Base-by-base conservation (phyloP, 2,797 vertebrate genomes). In the Taeniopygia guttata region DNA sequence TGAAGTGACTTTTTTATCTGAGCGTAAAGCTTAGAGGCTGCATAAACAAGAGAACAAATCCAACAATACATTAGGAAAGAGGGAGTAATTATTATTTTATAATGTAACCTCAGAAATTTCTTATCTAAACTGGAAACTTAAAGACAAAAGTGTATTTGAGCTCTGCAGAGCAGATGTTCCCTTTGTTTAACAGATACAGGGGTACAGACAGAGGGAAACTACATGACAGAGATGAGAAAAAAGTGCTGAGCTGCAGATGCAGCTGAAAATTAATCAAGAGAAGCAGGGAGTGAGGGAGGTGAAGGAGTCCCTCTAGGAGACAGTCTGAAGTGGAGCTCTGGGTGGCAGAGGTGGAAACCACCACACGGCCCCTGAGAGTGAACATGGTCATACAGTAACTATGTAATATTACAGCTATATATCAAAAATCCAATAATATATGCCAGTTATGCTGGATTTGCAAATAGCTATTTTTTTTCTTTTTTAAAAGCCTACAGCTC, bases 11-110 rank as follows among this genome's bases (percentile, higher is more conserved):
- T 40, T 52, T 7, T 62, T 27, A 75, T 27, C 36, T 51, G 48
- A 89, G 19, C 14, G 18, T 72, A 59, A 60, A 92, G 51, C 23
- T 62, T 18, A 22, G 56, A 74, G 18, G 42, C 58, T 90, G 55
- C 45, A 52, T 68, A 81, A 81, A 75, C 16, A 91, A 29, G 32
- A 68, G 51, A 72, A 64, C 70, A 93, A 90, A 94, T 77, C 38
- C 9, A 52, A 30, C 15, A 36, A 25, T 25, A 36, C 4, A 13
- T 64, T 81, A 46, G 12, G 49, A 68, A 91, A n/a, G 15, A 89
- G 19, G 10, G 49, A 49, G 7, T 75, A 77, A 66, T 48, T 84
- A 67, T 34, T 78, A 38, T 80, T 83, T 68, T 59, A 34, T 94
- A 81, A 75, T 15, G 2, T 43, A 66, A 34, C 11, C 9, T 75